A percentile compares a stretch with the other conserved stretches of the same genome.
Conservation (phyloP, 2,888 invertebrate genomes). For the Mesorhabditis spiculigera region DNA sequence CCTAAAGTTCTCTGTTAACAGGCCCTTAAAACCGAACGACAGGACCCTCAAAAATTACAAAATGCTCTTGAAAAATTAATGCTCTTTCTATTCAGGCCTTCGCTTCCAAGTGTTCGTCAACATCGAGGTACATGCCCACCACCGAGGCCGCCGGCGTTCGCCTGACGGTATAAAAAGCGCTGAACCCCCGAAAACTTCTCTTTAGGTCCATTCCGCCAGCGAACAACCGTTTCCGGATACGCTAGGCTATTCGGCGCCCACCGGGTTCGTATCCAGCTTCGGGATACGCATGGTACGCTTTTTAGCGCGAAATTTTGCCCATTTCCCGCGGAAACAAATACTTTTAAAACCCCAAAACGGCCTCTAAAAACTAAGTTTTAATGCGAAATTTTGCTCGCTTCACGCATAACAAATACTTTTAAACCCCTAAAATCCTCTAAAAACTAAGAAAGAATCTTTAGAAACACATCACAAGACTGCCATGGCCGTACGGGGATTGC, state of each 20-base stretch:
- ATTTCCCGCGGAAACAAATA: too few relatives aligned
- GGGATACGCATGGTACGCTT: slow-evolving; percentile 49
- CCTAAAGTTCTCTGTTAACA: not conserved
- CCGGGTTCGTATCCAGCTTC: slow-evolving; percentile 54
- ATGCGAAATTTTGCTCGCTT: too few relatives aligned
- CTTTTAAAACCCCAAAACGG: too few relatives aligned
- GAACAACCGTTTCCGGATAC: slow-evolving; percentile 56
- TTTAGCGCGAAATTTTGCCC: not conserved
- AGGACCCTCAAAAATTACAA: not conserved
- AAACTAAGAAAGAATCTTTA: not conserved
- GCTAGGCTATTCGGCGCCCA: slow-evolving; percentile 54
- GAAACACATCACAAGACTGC: slow-evolving; percentile 54
- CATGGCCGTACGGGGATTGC: slow-evolving; percentile 56
- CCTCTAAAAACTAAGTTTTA: too few relatives aligned
- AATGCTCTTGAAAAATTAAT: not conserved
- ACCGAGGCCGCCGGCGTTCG: slow-evolving; percentile 55
- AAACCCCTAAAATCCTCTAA: too few relatives aligned
- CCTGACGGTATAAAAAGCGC: slow-evolving; percentile 22
- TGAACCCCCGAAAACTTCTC: not conserved
- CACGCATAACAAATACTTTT: too few relatives aligned
- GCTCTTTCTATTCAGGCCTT: slow-evolving; percentile 33
- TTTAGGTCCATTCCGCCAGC: slow-evolving; percentile 43
- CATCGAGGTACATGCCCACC: slow-evolving; percentile 51
- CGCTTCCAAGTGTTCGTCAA: slow-evolving; percentile 56
- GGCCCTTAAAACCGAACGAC: not conserved